Conservation (phyloP, 2,888 invertebrate species). For the Nomada ruficornis region DNA sequence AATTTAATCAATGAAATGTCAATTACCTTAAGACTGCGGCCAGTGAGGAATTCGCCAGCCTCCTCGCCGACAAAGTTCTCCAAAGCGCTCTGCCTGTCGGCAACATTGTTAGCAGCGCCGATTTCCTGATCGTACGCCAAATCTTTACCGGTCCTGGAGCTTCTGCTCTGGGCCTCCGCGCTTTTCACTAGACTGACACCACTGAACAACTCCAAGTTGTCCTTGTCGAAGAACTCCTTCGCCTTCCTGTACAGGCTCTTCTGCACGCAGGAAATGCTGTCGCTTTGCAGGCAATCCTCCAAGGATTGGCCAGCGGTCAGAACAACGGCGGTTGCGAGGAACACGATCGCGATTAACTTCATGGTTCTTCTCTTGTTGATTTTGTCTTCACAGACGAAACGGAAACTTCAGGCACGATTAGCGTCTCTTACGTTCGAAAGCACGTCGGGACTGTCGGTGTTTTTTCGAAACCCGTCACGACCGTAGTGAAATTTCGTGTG, state of each 20-base stretch:
- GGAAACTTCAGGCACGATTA: background rate
- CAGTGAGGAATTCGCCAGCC: slow-evolving; percentile 86
- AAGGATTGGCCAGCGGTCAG: slow-evolving; percentile 82
- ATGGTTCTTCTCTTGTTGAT: slow-evolving; percentile 54
- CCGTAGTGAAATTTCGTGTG: slow-evolving; percentile 82
- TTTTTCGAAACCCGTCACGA: slow-evolving; percentile 76
- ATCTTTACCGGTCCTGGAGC: slow-evolving; percentile 84
- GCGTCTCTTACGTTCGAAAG: background rate
- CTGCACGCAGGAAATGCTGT: slow-evolving; percentile 88
- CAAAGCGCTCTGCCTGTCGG: slow-evolving; percentile 86
- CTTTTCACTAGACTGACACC: slow-evolving; percentile 85
- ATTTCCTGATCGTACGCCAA: slow-evolving; percentile 85
- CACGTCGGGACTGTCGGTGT: slow-evolving; percentile 11
- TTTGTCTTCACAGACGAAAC: slow-evolving; percentile 8
- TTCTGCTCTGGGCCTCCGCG: slow-evolving; percentile 76
- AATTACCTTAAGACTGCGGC: slow-evolving; percentile 84
- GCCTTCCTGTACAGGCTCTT: slow-evolving; percentile 86
- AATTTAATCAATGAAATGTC: too few relatives aligned
- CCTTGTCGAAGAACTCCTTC: slow-evolving; percentile 86
- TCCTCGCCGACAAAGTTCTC: slow-evolving; percentile 86
- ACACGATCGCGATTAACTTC: slow-evolving; percentile 74
- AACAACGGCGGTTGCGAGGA: slow-evolving; percentile 68
- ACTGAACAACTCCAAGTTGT: slow-evolving; percentile 86
- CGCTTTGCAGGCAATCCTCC: slow-evolving; percentile 86
- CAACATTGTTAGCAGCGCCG: slow-evolving; percentile 85